Percentiles rank a stretch among this genome's conserved stretches.
phyloP scores from a whole-genome alignment of 2,113 vertebrate species.

The Pituophis catenifer region DNA sequence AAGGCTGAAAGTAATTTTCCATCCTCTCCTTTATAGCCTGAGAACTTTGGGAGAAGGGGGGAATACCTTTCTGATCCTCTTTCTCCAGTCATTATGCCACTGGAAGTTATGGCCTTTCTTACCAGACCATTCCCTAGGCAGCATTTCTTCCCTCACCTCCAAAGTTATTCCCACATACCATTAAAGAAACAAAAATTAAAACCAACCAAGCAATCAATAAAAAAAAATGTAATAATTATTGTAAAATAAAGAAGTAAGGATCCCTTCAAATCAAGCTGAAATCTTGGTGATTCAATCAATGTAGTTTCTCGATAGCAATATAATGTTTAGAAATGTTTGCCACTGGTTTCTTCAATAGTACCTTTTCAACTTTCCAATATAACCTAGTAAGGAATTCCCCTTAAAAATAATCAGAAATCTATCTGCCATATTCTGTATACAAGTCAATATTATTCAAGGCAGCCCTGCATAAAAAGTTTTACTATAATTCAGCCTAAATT shows the following conservation, averaged over 20 bases:
- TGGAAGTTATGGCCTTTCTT: background rate
- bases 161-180: background rate
- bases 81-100: background rate
- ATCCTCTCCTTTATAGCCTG: background rate
- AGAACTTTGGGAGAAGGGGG: background rate
- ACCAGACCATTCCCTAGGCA: background rate
- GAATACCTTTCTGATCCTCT: background rate
- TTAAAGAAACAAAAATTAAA: background rate
- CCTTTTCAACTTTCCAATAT: background rate
- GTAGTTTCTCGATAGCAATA: background rate
- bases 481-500: background rate
- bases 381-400: background rate
- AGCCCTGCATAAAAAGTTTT: background rate
- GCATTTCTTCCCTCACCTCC: background rate
- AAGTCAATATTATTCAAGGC: background rate
- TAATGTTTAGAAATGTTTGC: background rate
- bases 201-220: background rate
- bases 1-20: background rate
- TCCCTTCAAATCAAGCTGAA: background rate
- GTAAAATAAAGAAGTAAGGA: background rate
- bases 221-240: background rate
- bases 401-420: background rate
- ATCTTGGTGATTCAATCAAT: background rate
- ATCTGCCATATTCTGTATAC: background rate
- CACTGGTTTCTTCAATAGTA: background rate